Base-by-base conservation (phyloP, 2,797 vertebrate species). In the Bovichtus variegatus region DNA sequence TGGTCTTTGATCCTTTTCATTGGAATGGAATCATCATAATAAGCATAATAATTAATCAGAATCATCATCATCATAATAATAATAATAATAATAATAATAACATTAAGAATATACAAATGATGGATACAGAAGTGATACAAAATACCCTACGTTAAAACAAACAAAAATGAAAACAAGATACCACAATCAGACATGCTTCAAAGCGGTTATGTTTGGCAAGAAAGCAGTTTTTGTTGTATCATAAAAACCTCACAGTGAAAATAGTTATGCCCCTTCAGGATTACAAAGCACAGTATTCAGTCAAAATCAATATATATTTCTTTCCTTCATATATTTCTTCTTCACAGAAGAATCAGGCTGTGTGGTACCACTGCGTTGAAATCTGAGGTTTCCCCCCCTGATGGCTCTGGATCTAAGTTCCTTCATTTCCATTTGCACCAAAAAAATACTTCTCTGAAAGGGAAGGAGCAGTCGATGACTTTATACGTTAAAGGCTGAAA, bases 181-280 rank as follows among this genome's bases (percentile, higher is more conserved):
- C 90, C 92, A 94, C 93, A 90, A 91, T 95, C 90, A 89, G 93
- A 95, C 94, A 95, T 95, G 95, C 95, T 92, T 93, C 91, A 85
- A 93, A 96, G 94, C 94, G 69, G 90, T 94, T 93, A 93, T 88
- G 94, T 95, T 95, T 95, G 94, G 94, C 94, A 95, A 94, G 92
- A 96, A 94, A 95, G 94, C 93, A 92, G 93, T 95, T 95, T 68
- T 92, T 89, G 92, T 92, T 90, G 91, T 93, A 90, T 95, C 91
- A 90, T 94, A 94, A 92, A 95, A 95, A 95, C 93, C 93, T 96
- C 95, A 95, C 95, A 96, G 95, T 95, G 95, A 95, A 95, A 96
- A 95, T 93, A 94, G 94, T 95, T 95, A 94, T 93, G 94, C 93
- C 94, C 95, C 94, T 94, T 94, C 92, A 92, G 92, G 91, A 94